phyloP scores from a whole-genome alignment of 2,113 vertebrate species.

The Pollimyrus isidori region DNA sequence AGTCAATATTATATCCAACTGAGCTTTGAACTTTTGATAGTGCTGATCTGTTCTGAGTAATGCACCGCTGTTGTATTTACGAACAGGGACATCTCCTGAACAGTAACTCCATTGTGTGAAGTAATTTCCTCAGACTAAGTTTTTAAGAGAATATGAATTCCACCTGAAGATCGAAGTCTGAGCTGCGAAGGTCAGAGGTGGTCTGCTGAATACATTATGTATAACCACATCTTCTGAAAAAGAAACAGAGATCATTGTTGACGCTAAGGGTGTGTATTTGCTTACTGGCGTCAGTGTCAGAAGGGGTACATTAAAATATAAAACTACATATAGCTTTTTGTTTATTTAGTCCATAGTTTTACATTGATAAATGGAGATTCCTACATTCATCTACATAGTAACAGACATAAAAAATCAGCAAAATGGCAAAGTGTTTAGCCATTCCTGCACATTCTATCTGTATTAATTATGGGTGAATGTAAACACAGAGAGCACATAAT shows the following conservation, averaged over 20 bases:
- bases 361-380: not conserved
- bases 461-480: slow-evolving; percentile 49
- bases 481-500: slow-evolving; percentile 32
- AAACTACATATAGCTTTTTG: not conserved
- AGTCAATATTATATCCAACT: not conserved
- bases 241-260: not conserved
- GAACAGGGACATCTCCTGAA: not conserved
- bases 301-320: not conserved
- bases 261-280: not conserved
- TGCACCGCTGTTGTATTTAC: not conserved
- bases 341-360: not conserved
- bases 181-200: not conserved
- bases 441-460: slow-evolving; percentile 29
- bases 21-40: not conserved
- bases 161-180: not conserved
- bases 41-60: not conserved
- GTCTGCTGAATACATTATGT: not conserved
- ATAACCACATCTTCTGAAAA: not conserved
- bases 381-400: too few species aligned
- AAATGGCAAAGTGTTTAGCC: slow-evolving; percentile 20
- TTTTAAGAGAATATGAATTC: not conserved
- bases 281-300: not conserved
- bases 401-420: not conserved
- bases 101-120: not conserved
- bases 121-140: not conserved